phyloP scores from a whole-genome alignment of 2,113 vertebrate species.

The Rhombomys opimus region DNA sequence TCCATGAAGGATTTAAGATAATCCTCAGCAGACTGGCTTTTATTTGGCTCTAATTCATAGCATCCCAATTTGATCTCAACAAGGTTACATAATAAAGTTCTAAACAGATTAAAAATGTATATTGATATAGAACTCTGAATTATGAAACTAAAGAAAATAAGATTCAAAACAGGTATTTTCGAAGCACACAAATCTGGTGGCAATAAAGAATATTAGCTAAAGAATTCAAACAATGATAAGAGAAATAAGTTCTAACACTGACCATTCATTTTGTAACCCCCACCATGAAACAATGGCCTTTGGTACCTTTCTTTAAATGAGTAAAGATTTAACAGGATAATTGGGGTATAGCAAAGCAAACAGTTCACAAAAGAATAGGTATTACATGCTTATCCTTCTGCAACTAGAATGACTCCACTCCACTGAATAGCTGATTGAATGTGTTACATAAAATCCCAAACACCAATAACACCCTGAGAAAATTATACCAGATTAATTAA shows the following conservation, averaged over 20 bases:
- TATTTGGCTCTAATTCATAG: slow-evolving; percentile 97
- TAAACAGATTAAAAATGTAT: slow-evolving; percentile 82
- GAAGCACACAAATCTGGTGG: slow-evolving; percentile 63
- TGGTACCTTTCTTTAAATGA: slow-evolving; percentile 15
- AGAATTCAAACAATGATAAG: slow-evolving; percentile 54
- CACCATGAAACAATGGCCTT: slow-evolving; percentile 6
- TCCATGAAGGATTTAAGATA: slow-evolving; percentile 99
- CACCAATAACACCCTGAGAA: background rate
- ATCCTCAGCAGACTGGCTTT: slow-evolving; percentile 95
- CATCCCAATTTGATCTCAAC: slow-evolving; percentile 97
- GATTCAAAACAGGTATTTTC: slow-evolving; percentile 46
- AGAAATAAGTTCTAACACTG: slow-evolving; percentile 20
- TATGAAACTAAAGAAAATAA: slow-evolving; percentile 62
- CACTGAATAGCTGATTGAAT: slow-evolving; percentile 28
- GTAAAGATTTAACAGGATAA: background rate
- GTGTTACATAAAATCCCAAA: slow-evolving; percentile 42
- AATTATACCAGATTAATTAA: background rate
- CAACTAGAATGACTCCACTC: slow-evolving; percentile 3
- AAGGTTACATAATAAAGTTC: slow-evolving; percentile 95
- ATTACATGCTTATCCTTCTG: background rate
- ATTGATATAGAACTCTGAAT: slow-evolving; percentile 54
- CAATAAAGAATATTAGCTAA: slow-evolving; percentile 52
- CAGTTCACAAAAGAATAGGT: background rate
- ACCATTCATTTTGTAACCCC: background rate
- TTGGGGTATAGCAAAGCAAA: background rate